These are phyloP conservation scores for Oreotrochilus melanogaster DNA, from an alignment of 2,113 vertebrate genomes.

Conservation along the genomic window DNA sequence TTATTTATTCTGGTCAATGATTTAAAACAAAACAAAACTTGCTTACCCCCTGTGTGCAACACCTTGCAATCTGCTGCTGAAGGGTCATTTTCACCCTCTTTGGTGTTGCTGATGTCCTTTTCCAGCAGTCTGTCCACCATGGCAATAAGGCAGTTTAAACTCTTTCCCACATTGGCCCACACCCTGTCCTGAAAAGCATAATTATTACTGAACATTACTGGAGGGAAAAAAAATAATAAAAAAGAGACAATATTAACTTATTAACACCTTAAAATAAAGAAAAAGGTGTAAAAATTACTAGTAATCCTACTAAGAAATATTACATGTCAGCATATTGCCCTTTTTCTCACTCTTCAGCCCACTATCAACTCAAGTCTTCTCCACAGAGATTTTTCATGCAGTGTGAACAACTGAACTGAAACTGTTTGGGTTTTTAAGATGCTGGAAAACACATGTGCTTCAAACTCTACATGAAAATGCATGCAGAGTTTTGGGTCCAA, in stretches of 20 bases:
- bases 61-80: constrained; percentile 79
- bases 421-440: not conserved
- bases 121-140: constrained; percentile 93
- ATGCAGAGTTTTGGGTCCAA: not conserved
- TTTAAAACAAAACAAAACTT: not conserved
- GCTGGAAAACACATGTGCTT: not conserved
- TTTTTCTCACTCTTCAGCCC: not conserved
- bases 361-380: not conserved
- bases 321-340: not conserved
- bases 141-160: constrained; percentile 93
- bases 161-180: constrained; percentile 94
- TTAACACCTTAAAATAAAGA: not conserved
- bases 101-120: constrained; percentile 65
- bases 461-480: not conserved
- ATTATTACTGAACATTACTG: constrained; percentile 58
- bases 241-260: not conserved
- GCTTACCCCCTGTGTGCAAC: constrained; percentile 85
- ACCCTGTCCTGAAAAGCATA: constrained; percentile 91
- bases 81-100: constrained; percentile 69
- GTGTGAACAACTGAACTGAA: not conserved
- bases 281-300: not conserved
- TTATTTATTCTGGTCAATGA: not conserved
- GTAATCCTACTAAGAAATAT: not conserved
- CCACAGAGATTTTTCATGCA: not conserved
- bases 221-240: not conserved